phyloP scores from a whole-genome alignment of 1,140 invertebrate species.

The Alviniconcha marisindica region DNA sequence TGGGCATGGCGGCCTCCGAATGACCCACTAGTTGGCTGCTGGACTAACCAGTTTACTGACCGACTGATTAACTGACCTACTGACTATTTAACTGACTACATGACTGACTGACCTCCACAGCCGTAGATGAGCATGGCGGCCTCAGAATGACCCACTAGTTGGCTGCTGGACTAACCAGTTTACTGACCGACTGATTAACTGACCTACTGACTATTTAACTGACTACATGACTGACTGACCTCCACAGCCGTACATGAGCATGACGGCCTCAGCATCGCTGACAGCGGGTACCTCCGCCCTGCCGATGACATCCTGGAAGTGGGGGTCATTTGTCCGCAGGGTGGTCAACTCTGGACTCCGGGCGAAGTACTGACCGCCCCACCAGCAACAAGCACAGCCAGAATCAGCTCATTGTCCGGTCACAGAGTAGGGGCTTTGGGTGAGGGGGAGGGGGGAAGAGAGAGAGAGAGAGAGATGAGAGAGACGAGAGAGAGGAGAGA shows the following conservation, averaged over 20 bases:
- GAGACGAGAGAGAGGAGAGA: too few species aligned
- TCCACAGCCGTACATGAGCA: conserved; percentile 56
- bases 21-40: too few species aligned
- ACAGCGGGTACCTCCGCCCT: conserved; percentile 51
- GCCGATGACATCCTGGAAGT: conserved; percentile 49
- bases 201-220: too few species aligned
- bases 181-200: too few species aligned
- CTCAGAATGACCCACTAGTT: conserved; percentile 60
- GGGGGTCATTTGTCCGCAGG: conserved; percentile 42
- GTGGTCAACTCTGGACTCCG: conserved; percentile 41
- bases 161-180: too few species aligned
- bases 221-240: conserved; percentile 35
- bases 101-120: conserved; percentile 47
- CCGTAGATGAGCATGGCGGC: conserved; percentile 58
- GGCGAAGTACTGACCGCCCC: conserved; percentile 55
- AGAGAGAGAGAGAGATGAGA: too few species aligned
- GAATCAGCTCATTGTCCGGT: neutral
- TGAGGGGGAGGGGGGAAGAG: too few species aligned
- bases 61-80: too few species aligned
- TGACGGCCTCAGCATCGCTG: conserved; percentile 58
- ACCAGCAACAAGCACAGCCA: neutral
- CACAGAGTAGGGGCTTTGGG: too few species aligned
- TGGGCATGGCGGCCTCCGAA: too few species aligned
- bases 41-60: too few species aligned
- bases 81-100: too few species aligned